Evolutionary conservation across 2,113 vertebrate genomes (phyloP).

Genomic region (Lethenteron camtschaticum): DNA sequence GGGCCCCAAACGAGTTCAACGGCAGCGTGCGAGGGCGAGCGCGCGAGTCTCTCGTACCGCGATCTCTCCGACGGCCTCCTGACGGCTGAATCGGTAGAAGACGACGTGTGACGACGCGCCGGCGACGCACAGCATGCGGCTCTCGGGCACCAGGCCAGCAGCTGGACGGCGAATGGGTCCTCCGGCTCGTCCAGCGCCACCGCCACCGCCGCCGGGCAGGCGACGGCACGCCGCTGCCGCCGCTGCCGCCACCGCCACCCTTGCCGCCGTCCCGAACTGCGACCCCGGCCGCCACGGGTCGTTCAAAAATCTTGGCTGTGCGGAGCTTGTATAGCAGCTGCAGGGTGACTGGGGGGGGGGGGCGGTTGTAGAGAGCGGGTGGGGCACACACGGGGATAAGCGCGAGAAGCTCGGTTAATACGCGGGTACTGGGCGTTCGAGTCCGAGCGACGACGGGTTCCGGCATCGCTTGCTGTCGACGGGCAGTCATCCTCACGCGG

Average conservation of each 20-base stretch:
- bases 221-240: constrained; percentile 4
- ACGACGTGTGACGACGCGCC: constrained; percentile 78
- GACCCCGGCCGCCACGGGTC: constrained; percentile 16
- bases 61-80: constrained; percentile 67
- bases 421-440: no score
- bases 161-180: constrained; percentile 78
- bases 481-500: no score
- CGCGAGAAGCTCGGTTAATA: no score
- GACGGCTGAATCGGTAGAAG: constrained; percentile 77
- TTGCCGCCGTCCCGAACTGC: constrained; percentile 29
- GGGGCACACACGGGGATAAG: no score
- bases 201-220: no score
- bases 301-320: constrained; percentile 89
- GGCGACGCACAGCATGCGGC: constrained; percentile 77
- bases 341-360: constrained; percentile 46
- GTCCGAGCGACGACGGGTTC: no score
- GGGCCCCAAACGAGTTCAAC: no score
- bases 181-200: constrained; percentile 44
- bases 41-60: constrained; percentile 33
- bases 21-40: no score
- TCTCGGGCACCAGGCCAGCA: constrained; percentile 90
- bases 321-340: constrained; percentile 97
- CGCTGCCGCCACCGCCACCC: constrained; percentile 20
- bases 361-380: neutral
- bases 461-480: no score